Evolutionary conservation across 2,888 invertebrate species (phyloP), one percentile per base, ranked within the genome.

Genomic region (Drosophila buzzatii): DNA sequence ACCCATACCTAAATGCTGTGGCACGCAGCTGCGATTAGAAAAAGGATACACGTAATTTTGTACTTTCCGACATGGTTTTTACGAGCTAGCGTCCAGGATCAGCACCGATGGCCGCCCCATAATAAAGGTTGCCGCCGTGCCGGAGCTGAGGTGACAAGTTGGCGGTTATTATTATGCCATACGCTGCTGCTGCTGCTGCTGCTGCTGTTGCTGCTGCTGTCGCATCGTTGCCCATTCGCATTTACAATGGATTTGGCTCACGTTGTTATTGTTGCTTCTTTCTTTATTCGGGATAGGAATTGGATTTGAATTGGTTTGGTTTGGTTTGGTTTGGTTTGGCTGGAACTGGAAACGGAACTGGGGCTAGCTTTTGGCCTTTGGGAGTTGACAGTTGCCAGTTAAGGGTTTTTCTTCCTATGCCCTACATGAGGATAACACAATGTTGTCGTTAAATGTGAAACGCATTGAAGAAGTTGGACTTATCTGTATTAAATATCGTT

Each of bases 141-240:
- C 66, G 77, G 74, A 75, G 79, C 75, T 77, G 66, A 84, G 90
- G 76, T 89, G 85, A 85, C 85, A 89, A 87, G 85, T 82, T 82
- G 79, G 81, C 83, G 90, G 85, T 88, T 90, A 85, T 85, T 85
- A 85, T 90, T 90, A 88, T 90, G 89, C 85, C 75, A 86, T 80
- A 67, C 84, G 68, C 61, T 66, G 62, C 57, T 61, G 20, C 23
- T 6, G 27, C 27, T 27, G 27, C 6, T 27, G 27, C 27, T 27
- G 27, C 27, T 23, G 23, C 23, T 3, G 23, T 3, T 23, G 23
- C 23, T 23, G 68, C 63, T 66, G 62, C 57, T 61, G 20, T 18
- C 59, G 51, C 64, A 47, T 53, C 61, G 37, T 57, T 51, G 52
- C 41, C 45, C 49, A 27, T 35, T 41, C 60, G 64, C 81, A 70